These are phyloP conservation scores for Suillia variegata DNA, from an alignment of 2,888 invertebrate genomes.

Conservation along the genomic window DNA sequence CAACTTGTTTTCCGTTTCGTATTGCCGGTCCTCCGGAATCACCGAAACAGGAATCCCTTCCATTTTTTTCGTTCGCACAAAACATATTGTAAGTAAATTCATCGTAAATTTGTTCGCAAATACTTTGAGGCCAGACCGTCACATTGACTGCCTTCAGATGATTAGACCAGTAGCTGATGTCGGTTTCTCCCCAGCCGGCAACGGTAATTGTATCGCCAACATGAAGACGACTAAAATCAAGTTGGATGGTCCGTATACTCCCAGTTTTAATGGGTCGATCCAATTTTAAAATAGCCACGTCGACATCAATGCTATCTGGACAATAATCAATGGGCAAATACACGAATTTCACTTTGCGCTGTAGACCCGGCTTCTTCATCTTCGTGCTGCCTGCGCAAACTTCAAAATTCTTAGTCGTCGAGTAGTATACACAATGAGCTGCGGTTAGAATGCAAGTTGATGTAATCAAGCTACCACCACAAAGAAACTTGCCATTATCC, in stretches of 20 bases:
- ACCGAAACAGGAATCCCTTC: constrained; percentile 42
- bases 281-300: constrained; percentile 42
- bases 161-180: constrained; percentile 3
- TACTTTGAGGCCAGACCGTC: constrained; percentile 8
- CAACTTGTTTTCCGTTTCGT: constrained; percentile 56
- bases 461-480: constrained; percentile 40
- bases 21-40: constrained; percentile 51
- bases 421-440: constrained; percentile 36
- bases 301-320: constrained; percentile 37
- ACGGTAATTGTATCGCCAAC: constrained; percentile 28
- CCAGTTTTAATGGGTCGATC: constrained; percentile 31
- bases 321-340: constrained; percentile 35
- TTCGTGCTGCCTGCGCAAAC: constrained; percentile 37
- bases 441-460: constrained; percentile 39
- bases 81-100: constrained; percentile 41
- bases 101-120: constrained; percentile 23
- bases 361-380: constrained; percentile 25
- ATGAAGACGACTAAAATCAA: constrained; percentile 33
- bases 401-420: constrained; percentile 15
- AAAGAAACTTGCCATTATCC: constrained; percentile 24
- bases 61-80: constrained; percentile 36
- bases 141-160: constrained; percentile 34
- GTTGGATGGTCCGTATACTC: constrained; percentile 38
- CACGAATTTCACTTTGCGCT: constrained; percentile 23
- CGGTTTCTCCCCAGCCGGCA: constrained; percentile 41